phyloP scores from a whole-genome alignment of 1,140 invertebrate species.

The Archegozetes longisetosus region DNA sequence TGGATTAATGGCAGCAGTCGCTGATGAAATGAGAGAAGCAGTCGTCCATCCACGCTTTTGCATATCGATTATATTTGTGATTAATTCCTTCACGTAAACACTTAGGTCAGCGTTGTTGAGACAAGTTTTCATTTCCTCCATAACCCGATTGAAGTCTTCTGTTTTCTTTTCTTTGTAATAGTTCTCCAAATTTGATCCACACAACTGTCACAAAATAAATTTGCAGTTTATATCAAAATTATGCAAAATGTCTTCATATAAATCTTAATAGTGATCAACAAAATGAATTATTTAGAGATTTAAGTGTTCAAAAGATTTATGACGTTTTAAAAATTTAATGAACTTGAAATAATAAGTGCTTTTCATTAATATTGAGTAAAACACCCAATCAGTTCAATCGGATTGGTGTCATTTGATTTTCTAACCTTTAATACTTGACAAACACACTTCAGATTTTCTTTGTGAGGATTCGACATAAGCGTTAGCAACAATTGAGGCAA shows the following conservation, averaged over 20 bases:
- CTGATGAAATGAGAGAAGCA: background rate
- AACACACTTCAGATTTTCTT: slow-evolving; percentile 30
- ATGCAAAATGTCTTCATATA: too few relatives aligned
- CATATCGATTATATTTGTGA: slow-evolving; percentile 7
- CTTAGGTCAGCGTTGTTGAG: background rate
- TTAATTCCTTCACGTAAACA: background rate
- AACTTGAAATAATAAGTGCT: too few relatives aligned
- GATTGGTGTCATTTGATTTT: too few relatives aligned
- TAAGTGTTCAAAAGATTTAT: too few relatives aligned
- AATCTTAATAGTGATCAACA: too few relatives aligned
- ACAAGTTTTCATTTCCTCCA: background rate
- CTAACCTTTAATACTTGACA: slow-evolving; percentile 37
- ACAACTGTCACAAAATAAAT: background rate
- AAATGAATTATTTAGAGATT: too few relatives aligned
- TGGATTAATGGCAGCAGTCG: background rate
- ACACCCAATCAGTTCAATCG: too few relatives aligned
- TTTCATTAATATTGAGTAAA: too few relatives aligned
- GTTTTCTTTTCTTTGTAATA: background rate
- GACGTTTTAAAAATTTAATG: too few relatives aligned
- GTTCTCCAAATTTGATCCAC: slow-evolving; percentile 1
- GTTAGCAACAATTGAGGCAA: slow-evolving; percentile 16
- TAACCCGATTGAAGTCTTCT: background rate
- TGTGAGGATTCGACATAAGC: slow-evolving; percentile 10
- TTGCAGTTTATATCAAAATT: too few relatives aligned
- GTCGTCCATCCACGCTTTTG: background rate